phyloP scores from a whole-genome alignment of 2,888 invertebrate species.

The Euplagia quadripunctaria region DNA sequence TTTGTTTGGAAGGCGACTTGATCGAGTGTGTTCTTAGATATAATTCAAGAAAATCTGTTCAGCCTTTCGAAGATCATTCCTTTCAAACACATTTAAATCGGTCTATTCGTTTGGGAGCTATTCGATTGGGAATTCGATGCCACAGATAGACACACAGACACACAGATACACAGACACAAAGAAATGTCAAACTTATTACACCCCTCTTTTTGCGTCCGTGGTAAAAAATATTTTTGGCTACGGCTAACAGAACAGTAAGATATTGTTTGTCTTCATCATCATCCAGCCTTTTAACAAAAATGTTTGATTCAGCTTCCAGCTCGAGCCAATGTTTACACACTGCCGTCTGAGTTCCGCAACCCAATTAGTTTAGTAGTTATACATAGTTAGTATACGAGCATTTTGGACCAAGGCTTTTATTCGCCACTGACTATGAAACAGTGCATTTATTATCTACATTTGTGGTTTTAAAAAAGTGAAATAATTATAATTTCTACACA shows the following conservation, averaged over 20 bases:
- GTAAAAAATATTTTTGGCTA: too few relatives aligned
- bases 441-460: background rate
- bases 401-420: background rate
- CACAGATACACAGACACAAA: too few relatives aligned
- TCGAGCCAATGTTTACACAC: slow-evolving; percentile 6
- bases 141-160: too few relatives aligned
- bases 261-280: slow-evolving; percentile 11
- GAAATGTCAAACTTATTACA: too few relatives aligned
- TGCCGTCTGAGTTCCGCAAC: slow-evolving; percentile 11
- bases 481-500: background rate
- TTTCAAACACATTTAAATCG: too few relatives aligned
- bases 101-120: too few relatives aligned
- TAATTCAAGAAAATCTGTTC: too few relatives aligned
- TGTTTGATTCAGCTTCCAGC: slow-evolving; percentile 12
- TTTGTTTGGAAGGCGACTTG: too few relatives aligned
- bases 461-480: background rate
- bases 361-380: slow-evolving; percentile 12
- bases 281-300: slow-evolving; percentile 12
- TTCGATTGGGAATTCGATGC: too few relatives aligned
- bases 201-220: too few relatives aligned
- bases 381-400: background rate
- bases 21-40: too few relatives aligned
- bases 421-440: background rate
- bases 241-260: background rate
- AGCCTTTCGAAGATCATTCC: too few relatives aligned